Conservation (phyloP, 2,888 invertebrate genomes). For the Pterobdella sp. region DNA sequence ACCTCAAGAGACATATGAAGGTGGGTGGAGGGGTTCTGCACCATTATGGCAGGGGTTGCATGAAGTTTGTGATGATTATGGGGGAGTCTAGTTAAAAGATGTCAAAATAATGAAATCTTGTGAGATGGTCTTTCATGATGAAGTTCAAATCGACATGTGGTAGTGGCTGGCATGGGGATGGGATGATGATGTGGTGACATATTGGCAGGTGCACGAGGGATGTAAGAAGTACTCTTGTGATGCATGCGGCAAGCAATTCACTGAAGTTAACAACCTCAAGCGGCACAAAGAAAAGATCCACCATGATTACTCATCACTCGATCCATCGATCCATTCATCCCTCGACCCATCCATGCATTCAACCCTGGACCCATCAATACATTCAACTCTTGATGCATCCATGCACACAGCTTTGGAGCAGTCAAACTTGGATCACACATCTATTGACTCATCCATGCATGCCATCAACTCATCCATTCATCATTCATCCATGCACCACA, state of each 20-base stretch:
- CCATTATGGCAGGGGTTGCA: no score
- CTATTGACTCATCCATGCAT: not conserved
- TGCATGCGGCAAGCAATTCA: slow-evolving; percentile 28
- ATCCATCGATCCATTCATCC: not conserved
- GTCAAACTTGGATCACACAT: no score
- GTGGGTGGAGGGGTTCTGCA: no score
- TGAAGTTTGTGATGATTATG: no score
- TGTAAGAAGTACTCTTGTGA: slow-evolving; percentile 27
- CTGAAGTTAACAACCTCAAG: slow-evolving; percentile 28
- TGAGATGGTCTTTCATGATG: no score
- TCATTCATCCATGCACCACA: not conserved
- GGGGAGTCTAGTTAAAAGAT: no score
- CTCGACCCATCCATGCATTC: not conserved
- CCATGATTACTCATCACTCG: not conserved
- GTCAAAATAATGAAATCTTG: no score
- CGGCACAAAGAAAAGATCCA: slow-evolving; percentile 29
- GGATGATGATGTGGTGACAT: no score
- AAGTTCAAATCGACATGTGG: no score
- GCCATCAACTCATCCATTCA: not conserved
- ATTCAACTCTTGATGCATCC: not conserved
- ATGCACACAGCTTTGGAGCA: not conserved
- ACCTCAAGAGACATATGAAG: slow-evolving; percentile 32
- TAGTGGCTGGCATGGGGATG: no score
- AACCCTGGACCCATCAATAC: not conserved
- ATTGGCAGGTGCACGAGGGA: slow-evolving; percentile 29